A percentile compares a stretch with the other conserved stretches of the same genome.
phyloP scores from a whole-genome alignment of 2,888 invertebrate species.

The Agrilus biguttatus region DNA sequence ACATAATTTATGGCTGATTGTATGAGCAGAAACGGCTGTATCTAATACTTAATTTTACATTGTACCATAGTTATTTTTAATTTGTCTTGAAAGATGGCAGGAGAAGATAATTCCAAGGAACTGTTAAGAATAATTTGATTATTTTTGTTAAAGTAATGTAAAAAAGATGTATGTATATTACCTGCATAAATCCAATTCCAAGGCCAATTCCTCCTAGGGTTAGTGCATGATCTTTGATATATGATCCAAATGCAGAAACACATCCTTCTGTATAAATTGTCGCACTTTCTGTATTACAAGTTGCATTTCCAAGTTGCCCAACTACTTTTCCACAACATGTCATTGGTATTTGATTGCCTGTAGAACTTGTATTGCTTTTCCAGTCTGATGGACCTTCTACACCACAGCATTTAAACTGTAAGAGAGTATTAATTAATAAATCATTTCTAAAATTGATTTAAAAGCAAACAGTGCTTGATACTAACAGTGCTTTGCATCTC shows the following conservation, averaged over 20 bases:
- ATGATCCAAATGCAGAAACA: constrained; percentile 42
- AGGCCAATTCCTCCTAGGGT: constrained; percentile 70
- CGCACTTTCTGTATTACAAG: constrained; percentile 19
- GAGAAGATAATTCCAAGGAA: constrained; percentile 79
- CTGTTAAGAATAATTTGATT: constrained; percentile 31
- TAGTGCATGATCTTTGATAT: constrained; percentile 55
- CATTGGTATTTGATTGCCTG: constrained; percentile 37
- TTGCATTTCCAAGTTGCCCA: constrained; percentile 34
- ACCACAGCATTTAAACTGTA: constrained; percentile 63
- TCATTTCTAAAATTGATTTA: neutral
- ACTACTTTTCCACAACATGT: constrained; percentile 45
- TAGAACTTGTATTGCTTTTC: constrained; percentile 27
- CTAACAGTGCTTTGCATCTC: constrained; percentile 69
- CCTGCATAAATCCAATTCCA: constrained; percentile 76
- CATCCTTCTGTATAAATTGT: constrained; percentile 48
- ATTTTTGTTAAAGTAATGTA: constrained; percentile 2
- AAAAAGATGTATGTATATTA: constrained; percentile 26
- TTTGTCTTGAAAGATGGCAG: constrained; percentile 80
- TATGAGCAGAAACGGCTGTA: too few species aligned
- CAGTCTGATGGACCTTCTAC: constrained; percentile 48
- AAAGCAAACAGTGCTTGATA: constrained; percentile 10
- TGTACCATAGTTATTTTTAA: constrained; percentile 35
- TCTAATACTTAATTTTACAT: constrained; percentile 6
- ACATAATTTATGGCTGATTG: too few species aligned
- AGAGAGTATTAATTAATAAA: constrained; percentile 13